Evolutionary conservation across 53 echinoderm and acorn worm species (phyloP).

Genomic region (Mesocentrotus franciscanus): DNA sequence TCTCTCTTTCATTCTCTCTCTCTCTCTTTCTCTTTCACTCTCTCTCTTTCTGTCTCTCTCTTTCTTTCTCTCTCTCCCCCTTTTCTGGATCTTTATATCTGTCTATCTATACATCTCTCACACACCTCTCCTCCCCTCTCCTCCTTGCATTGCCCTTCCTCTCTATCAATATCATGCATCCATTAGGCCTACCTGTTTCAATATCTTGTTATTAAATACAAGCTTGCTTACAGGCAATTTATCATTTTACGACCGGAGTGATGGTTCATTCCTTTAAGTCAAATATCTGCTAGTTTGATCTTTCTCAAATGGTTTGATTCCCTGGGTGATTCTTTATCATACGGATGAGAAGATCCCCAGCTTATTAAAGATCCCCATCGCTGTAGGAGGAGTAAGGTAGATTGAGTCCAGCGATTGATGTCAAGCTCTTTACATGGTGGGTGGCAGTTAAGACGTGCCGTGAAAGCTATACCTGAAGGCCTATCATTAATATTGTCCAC

Average conservation of each 20-base stretch:
- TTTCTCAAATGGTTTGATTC: background rate
- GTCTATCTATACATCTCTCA: background rate
- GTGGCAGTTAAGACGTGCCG: background rate
- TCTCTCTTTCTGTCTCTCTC: constrained; percentile 10
- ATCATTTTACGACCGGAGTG: background rate
- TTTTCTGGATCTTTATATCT: background rate
- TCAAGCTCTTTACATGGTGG: background rate
- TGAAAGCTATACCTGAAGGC: background rate
- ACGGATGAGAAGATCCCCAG: background rate
- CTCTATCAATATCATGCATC: background rate
- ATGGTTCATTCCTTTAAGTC: background rate
- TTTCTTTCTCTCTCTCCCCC: constrained; percentile 6
- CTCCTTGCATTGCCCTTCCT: background rate
- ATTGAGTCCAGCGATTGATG: background rate
- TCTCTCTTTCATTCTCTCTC: background rate
- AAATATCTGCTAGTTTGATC: constrained; percentile 32
- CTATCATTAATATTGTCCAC: background rate
- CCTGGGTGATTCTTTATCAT: background rate
- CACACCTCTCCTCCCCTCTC: background rate
- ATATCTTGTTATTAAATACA: background rate
- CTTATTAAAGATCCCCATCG: background rate
- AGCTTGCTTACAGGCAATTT: background rate
- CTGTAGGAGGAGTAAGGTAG: background rate
- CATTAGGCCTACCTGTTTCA: background rate
- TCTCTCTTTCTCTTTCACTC: constrained; percentile 16